phyloP scores from a whole-genome alignment of 2,797 vertebrate genomes.

The Halcyon leucocephala region DNA sequence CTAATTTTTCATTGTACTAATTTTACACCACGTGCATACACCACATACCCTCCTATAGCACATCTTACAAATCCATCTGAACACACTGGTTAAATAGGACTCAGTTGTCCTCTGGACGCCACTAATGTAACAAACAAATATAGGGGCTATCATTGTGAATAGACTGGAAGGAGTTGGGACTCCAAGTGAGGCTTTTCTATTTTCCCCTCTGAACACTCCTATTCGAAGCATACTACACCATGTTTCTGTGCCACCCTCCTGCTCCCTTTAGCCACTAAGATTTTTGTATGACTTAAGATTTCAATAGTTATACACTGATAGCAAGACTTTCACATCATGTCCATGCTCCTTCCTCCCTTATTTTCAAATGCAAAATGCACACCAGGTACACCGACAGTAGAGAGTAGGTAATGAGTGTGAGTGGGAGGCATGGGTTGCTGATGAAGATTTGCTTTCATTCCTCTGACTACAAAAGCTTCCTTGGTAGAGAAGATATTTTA shows the following conservation, averaged over 20 bases:
- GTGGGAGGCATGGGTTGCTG: slow-evolving; percentile 42
- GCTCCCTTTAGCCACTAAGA: background rate
- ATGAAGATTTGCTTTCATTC: slow-evolving; percentile 50
- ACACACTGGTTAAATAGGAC: background rate
- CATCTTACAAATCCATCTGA: background rate
- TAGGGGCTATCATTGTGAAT: background rate
- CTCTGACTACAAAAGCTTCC: slow-evolving; percentile 50
- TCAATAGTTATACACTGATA: background rate
- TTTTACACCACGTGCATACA: background rate
- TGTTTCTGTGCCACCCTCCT: background rate
- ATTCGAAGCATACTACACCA: background rate
- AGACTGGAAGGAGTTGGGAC: background rate
- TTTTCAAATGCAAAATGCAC: slow-evolving; percentile 21
- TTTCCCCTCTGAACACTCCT: background rate
- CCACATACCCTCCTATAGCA: background rate
- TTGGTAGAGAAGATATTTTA: background rate
- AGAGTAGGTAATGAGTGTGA: background rate
- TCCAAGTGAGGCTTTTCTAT: background rate
- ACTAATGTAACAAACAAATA: background rate
- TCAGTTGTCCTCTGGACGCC: background rate
- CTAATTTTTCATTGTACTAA: background rate
- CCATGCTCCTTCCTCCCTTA: background rate
- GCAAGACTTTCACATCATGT: background rate
- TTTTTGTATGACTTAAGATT: background rate
- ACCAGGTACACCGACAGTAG: background rate